Evolutionary conservation across 2,888 invertebrate species (phyloP).

Genomic region (Idaea biselata): DNA sequence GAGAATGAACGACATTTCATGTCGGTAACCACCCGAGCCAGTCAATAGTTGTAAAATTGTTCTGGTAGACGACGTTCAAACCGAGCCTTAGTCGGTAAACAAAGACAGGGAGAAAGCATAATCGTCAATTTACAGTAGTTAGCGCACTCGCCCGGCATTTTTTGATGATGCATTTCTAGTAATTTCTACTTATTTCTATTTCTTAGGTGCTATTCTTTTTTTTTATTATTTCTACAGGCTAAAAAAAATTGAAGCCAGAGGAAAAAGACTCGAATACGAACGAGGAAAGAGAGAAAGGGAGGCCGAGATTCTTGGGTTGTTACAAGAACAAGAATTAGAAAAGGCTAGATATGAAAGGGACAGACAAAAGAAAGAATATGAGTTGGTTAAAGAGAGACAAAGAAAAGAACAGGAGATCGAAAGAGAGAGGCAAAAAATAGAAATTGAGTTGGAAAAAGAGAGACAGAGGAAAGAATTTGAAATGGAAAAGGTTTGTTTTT

Average conservation of each 20-base stretch:
- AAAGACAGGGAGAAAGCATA: too few relatives aligned
- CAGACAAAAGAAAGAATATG: constrained; percentile 18
- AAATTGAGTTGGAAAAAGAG: constrained; percentile 8
- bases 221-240: not conserved
- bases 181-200: too few relatives aligned
- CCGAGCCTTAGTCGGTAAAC: too few relatives aligned
- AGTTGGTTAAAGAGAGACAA: constrained; percentile 15
- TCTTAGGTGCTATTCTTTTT: too few relatives aligned
- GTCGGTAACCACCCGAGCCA: too few relatives aligned
- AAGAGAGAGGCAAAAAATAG: constrained; percentile 9
- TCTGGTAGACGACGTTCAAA: too few relatives aligned
- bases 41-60: too few relatives aligned
- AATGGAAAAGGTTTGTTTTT: not conserved
- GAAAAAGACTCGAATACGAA: constrained; percentile 5
- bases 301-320: constrained; percentile 3
- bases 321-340: constrained; percentile 13
- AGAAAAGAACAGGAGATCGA: constrained; percentile 12
- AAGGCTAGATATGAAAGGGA: constrained; percentile 21
- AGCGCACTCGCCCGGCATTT: too few relatives aligned
- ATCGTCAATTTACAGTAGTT: too few relatives aligned
- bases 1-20: too few relatives aligned
- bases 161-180: too few relatives aligned
- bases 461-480: constrained; percentile 17
- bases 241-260: not conserved
- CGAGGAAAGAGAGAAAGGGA: constrained; percentile 1